phyloP scores from a whole-genome alignment of 2,888 invertebrate genomes.

The Chesias legatella region DNA sequence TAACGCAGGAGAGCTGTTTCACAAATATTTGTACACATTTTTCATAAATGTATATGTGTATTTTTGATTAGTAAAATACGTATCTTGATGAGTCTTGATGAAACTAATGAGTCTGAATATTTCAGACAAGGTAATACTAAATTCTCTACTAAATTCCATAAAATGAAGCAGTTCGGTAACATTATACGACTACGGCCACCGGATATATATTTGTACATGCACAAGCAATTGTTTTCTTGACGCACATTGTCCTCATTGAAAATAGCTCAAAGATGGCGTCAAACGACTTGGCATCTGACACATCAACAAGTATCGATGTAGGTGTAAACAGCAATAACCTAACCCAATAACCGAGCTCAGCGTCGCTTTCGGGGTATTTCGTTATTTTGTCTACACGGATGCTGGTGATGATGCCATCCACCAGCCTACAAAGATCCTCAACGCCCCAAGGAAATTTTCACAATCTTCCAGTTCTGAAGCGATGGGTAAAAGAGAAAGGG shows the following conservation, averaged over 20 bases:
- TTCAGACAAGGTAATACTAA: too few relatives aligned
- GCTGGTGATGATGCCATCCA: conserved; percentile 64
- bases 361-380: conserved; percentile 77
- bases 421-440: conserved; percentile 47
- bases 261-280: conserved; percentile 50
- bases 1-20: too few relatives aligned
- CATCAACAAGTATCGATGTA: conserved; percentile 69
- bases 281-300: conserved; percentile 66
- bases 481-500: conserved; percentile 39
- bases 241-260: conserved; percentile 37
- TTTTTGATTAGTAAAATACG: too few relatives aligned
- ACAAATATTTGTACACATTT: too few relatives aligned
- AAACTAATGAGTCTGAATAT: too few relatives aligned
- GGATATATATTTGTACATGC: too few relatives aligned
- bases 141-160: too few relatives aligned
- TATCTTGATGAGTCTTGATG: too few relatives aligned
- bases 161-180: too few relatives aligned
- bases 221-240: conserved; percentile 21
- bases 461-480: conserved; percentile 33
- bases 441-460: conserved; percentile 31
- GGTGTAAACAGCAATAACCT: conserved; percentile 75
- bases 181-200: too few relatives aligned
- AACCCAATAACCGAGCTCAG: conserved; percentile 75
- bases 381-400: conserved; percentile 80
- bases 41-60: too few relatives aligned